Percentiles rank a stretch among this genome's conserved stretches.
Evolutionary conservation across 2,888 invertebrate species (phyloP).

Genomic region (Nysson spinosus): DNA sequence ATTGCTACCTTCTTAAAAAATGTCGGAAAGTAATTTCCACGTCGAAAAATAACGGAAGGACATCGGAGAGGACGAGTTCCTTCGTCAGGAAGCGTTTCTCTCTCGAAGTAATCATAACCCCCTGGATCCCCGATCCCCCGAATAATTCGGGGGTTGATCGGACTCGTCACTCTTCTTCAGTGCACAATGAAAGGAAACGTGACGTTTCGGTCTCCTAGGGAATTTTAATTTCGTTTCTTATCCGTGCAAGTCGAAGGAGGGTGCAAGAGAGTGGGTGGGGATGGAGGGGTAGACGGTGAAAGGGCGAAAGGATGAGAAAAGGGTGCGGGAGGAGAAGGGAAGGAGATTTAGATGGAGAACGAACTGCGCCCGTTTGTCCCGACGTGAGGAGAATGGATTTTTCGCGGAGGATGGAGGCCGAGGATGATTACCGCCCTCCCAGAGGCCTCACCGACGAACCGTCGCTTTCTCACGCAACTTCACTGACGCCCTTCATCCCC

Average conservation of each 20-base stretch:
- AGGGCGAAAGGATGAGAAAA: not conserved
- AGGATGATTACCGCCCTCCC: slow-evolving; percentile 49
- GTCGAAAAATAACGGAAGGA: too few species aligned
- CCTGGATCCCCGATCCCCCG: too few species aligned
- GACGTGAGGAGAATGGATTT: slow-evolving; percentile 58
- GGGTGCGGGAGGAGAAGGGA: not conserved
- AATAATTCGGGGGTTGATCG: not conserved
- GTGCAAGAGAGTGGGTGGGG: not conserved
- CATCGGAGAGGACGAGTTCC: too few species aligned
- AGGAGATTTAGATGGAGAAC: slow-evolving; percentile 44
- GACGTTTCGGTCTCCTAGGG: slow-evolving; percentile 47
- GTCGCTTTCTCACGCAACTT: slow-evolving; percentile 34
- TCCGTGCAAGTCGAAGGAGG: slow-evolving; percentile 28
- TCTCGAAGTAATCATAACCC: too few species aligned
- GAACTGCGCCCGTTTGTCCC: slow-evolving; percentile 53
- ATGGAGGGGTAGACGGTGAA: not conserved
- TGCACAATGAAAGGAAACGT: slow-evolving; percentile 39
- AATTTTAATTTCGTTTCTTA: slow-evolving; percentile 54
- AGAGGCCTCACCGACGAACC: slow-evolving; percentile 25
- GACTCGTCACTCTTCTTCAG: not conserved
- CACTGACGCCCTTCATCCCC: too few species aligned
- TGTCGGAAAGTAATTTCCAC: too few species aligned
- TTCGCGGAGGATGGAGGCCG: slow-evolving; percentile 37
- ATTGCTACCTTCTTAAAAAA: too few species aligned
- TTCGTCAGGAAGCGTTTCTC: too few species aligned